Base-by-base conservation (phyloP, 2,113 vertebrate species). In the Arothron firmamentum region DNA sequence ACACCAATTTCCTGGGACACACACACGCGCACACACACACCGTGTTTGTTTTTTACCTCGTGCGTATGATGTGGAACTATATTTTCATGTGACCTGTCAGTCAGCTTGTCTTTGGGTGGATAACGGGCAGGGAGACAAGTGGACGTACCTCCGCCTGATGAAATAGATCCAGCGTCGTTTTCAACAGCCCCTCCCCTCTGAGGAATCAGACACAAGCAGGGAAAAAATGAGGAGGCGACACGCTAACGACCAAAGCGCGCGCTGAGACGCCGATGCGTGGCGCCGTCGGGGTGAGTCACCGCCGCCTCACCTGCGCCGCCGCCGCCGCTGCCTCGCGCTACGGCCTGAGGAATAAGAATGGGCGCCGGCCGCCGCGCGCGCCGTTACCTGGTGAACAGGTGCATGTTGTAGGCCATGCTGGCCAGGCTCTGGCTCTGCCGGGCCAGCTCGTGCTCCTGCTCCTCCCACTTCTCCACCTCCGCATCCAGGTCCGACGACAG, bases 111-210 rank as follows among this genome's bases (percentile, higher is more conserved):
- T 34, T 34, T 10, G 45, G 14, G 45, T n/a, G 14, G 45, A 47
- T 47, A 47, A 28, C 25, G 25, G 25, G 6, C 25, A 5, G 1
- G 2, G 55, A 69, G 55, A 55, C 9, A 53, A 46, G 67, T 12
- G 43, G 12, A 73, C 67, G 20, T 93, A 98, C 97, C 94, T 97
- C 95, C 50, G 94, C 92, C 78, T 97, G 95, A 82, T 95, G 91
- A 88, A 96, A 96, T 81, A 99, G 90, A 86, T 98, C 95, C 70
- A 95, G 91, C 9, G 93, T 97, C 52, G 94, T 96, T 90, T 96
- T 99, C 82, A 98, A 86, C 59, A 97, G 92, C 45, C 97, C 97
- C 82, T 99, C 97, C 74, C 96, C 95, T 88, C 97, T 99, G 81
- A 68, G 83, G 65, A 70, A 85, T 80, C 87, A 51, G 87, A 9